Percentiles rank a stretch among this genome's conserved stretches.
phyloP scores from a whole-genome alignment of 2,888 invertebrate species.

The Platynereis dumerilii region DNA sequence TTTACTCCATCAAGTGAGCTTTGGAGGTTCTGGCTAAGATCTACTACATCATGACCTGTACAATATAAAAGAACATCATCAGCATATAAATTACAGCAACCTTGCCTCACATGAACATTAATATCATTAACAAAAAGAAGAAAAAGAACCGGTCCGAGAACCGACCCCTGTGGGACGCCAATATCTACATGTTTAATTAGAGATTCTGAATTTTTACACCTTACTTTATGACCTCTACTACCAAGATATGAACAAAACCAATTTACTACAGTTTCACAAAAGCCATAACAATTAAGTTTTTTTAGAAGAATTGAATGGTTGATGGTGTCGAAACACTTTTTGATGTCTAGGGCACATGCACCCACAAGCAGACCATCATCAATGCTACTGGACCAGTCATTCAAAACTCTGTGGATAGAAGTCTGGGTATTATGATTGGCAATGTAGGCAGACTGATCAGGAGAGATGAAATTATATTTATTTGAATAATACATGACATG shows the following conservation, averaged over 20 bases:
- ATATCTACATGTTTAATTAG: neutral
- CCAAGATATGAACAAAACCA: neutral
- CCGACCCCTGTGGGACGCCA: constrained; percentile 10
- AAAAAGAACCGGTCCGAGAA: constrained; percentile 2
- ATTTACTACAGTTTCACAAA: neutral
- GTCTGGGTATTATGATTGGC: neutral
- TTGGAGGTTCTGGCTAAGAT: neutral
- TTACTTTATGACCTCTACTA: neutral
- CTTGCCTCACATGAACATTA: neutral
- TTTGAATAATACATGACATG: neutral
- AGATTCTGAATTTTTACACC: neutral
- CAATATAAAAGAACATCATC: constrained; percentile 2
- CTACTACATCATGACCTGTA: neutral
- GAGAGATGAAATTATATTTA: neutral
- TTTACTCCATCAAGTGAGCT: neutral
- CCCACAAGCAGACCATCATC: neutral
- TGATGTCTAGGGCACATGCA: constrained; percentile 2
- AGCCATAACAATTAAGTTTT: neutral
- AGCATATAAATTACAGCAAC: neutral
- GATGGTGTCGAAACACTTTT: constrained; percentile 9
- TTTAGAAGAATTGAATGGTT: constrained; percentile 1
- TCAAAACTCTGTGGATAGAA: neutral
- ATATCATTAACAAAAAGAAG: constrained; percentile 7
- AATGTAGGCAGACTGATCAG: constrained; percentile 1
- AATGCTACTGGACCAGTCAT: neutral